Conservation (phyloP, 2,797 vertebrate genomes). For the Myoxocephalus aenaeus region DNA sequence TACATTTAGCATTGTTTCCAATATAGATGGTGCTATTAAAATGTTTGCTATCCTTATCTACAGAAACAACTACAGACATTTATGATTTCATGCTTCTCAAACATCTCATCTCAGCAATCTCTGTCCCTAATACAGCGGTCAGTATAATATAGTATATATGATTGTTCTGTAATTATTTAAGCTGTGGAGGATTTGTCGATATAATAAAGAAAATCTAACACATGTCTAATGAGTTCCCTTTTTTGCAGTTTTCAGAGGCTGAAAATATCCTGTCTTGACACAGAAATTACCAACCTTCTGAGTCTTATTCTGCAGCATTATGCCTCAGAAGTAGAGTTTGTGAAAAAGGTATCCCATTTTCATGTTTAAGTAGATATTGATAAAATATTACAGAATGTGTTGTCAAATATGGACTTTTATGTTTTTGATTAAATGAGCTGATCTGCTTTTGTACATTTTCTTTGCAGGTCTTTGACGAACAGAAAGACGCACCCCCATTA, state of each 20-base stretch:
- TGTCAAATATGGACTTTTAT: neutral
- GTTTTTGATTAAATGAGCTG: neutral
- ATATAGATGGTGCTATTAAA: neutral
- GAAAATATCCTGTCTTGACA: slow-evolving; percentile 84
- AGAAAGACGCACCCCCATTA: slow-evolving; percentile 84
- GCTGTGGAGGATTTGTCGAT: neutral
- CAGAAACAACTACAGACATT: slow-evolving; percentile 85
- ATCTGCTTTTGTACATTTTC: neutral
- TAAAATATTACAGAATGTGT: neutral
- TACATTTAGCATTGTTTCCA: slow-evolving; percentile 7
- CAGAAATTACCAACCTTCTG: slow-evolving; percentile 73
- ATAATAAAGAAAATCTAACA: neutral
- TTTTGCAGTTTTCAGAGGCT: slow-evolving; percentile 72
- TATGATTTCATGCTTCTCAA: slow-evolving; percentile 84
- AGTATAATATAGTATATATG: neutral
- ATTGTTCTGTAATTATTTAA: neutral
- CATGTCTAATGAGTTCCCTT: slow-evolving; percentile 18
- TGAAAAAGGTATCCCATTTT: slow-evolving; percentile 78
- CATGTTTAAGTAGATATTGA: neutral
- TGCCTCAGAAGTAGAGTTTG: slow-evolving; percentile 82
- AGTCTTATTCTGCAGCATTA: slow-evolving; percentile 84
- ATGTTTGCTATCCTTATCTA: slow-evolving; percentile 21
- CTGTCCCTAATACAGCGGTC: slow-evolving; percentile 86
- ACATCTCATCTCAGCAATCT: slow-evolving; percentile 84
- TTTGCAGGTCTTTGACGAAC: slow-evolving; percentile 80